Conservation (phyloP, 1,140 invertebrate genomes). For the Uloborus diversus region DNA sequence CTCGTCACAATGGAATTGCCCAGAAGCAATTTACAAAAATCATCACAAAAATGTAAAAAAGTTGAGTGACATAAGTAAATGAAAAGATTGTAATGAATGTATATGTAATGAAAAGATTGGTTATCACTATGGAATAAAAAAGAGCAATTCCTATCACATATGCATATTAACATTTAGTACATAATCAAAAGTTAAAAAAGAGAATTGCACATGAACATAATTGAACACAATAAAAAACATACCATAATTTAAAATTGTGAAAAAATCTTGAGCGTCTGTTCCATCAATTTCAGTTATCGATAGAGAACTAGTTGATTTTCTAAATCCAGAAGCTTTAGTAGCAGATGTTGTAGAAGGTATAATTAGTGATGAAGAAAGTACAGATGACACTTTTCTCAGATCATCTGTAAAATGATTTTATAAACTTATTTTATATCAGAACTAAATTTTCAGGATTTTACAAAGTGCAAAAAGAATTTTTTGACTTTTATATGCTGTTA, state of each 20-base stretch:
- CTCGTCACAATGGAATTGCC: too few species aligned
- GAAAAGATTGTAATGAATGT: too few species aligned
- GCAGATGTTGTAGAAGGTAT: background rate
- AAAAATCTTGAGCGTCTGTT: slow-evolving; percentile 30
- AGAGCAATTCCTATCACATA: too few species aligned
- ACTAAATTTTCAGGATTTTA: background rate
- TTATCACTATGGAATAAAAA: too few species aligned
- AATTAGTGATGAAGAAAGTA: slow-evolving; percentile 26
- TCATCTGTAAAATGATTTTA: slow-evolving; percentile 28
- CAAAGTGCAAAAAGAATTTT: background rate
- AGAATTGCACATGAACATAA: too few species aligned
- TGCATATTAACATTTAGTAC: too few species aligned
- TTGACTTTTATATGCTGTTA: background rate
- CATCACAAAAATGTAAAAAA: too few species aligned
- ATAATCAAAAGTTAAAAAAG: too few species aligned
- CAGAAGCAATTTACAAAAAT: too few species aligned
- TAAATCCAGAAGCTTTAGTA: slow-evolving; percentile 10
- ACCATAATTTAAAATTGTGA: slow-evolving; percentile 45
- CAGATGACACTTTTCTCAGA: slow-evolving; percentile 8
- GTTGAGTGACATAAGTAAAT: too few species aligned
- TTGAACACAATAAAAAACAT: too few species aligned
- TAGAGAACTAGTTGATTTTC: slow-evolving; percentile 37
- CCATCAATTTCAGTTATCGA: slow-evolving; percentile 50
- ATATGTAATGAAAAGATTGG: too few species aligned
- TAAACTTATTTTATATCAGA: background rate